Evolutionary conservation across 2,797 vertebrate species (phyloP), one percentile per base, ranked within the genome.

Genomic region (Dermochelys coriacea): DNA sequence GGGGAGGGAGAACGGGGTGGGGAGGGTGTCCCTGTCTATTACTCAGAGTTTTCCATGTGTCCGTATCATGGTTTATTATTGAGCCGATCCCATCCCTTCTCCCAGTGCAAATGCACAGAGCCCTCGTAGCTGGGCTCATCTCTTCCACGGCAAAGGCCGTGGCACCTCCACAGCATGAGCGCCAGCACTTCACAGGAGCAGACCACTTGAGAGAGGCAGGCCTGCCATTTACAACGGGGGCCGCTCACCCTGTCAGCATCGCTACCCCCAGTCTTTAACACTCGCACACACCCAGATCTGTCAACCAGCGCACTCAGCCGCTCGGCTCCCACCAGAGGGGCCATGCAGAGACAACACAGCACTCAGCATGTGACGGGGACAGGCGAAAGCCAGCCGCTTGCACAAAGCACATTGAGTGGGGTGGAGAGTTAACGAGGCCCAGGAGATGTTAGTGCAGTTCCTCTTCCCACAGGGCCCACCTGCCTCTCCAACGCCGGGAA

Each of bases 351-450:
- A 51, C n/a, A 71, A 10, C 19, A 27, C 71, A 31, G 57, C 59
- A 57, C 64, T 86, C 80, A 50, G 80, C 50, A n/a, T 12, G 19
- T 64, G 71, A 86, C 55, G 29, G 77, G 29, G 74, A 57, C 51
- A 59, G 50, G 57, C 51, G 14, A 68, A n/a, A 64, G 29, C 57
- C 23, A 85, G 64, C 41, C 41, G 2, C 41, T 75, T 8, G 23
- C 25, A 75, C 71, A 47, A 52, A 82, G 51, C 80, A n/a, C 49
- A 45, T 89, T 55, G 85, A 55, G 34, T 55, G 61, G 57, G 57
- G 59, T 23, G 45, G 57, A 89, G 27, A 71, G 71, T 51, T 93
- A 93, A 93, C 83, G 87, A 93, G 84, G 78, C 91, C 84, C 79
- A 29, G 64, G 87, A 59, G 87, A 47, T 23, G 29, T 45, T 55